These are phyloP conservation scores for Pseudomyrmex dendroicus DNA, from an alignment of 1,140 invertebrate species.

Conservation along the genomic window DNA sequence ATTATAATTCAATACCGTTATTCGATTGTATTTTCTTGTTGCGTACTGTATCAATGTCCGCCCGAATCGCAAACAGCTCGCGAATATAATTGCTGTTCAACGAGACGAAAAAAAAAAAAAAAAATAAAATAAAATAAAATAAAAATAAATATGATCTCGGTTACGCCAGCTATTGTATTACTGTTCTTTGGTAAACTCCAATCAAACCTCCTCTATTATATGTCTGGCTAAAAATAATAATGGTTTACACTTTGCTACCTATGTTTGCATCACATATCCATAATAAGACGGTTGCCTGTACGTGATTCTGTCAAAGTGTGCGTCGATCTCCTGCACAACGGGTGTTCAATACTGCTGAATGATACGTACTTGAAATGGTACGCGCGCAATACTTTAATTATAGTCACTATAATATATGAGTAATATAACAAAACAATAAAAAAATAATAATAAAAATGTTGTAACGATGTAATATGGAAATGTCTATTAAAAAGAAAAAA, in stretches of 20 bases:
- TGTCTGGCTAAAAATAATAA: slow-evolving; percentile 79
- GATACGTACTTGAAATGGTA: too few species aligned
- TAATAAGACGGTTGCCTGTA: slow-evolving; percentile 69
- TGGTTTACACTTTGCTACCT: slow-evolving; percentile 81
- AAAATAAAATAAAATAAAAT: not conserved
- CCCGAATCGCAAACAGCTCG: slow-evolving; percentile 8
- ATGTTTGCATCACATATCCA: slow-evolving; percentile 75
- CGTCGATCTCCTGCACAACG: slow-evolving; percentile 62
- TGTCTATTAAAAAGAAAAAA: not conserved
- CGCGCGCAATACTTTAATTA: too few species aligned
- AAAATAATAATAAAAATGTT: too few species aligned
- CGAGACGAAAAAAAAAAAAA: slow-evolving; percentile 26
- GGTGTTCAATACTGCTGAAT: slow-evolving; percentile 55
- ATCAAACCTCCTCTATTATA: slow-evolving; percentile 68
- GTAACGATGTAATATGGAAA: not conserved
- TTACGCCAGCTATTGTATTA: slow-evolving; percentile 63
- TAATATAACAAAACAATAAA: too few species aligned
- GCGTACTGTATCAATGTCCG: not conserved
- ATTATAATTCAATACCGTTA: slow-evolving; percentile 22
- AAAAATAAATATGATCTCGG: slow-evolving; percentile 33
- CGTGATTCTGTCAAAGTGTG: slow-evolving; percentile 53
- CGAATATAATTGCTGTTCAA: slow-evolving; percentile 61
- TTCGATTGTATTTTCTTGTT: not conserved
- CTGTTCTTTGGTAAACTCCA: slow-evolving; percentile 64
- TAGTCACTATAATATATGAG: too few species aligned